phyloP scores from a whole-genome alignment of 2,797 vertebrate species.

The Holocentrus rufus region DNA sequence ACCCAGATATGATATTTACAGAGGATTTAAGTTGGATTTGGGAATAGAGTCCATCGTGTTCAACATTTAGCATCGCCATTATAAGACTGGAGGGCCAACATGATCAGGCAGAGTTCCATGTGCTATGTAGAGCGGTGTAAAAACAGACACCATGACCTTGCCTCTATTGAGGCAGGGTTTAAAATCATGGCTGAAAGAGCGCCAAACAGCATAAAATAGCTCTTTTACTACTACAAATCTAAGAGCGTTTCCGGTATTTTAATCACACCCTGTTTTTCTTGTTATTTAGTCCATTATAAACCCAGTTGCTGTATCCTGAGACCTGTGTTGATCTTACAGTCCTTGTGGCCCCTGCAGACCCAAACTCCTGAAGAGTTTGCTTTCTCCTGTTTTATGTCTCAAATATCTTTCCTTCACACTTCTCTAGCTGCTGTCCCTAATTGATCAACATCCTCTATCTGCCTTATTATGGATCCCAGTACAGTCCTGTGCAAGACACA shows the following conservation, averaged over 20 bases:
- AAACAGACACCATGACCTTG: neutral
- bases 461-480: no score
- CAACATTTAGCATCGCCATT: neutral
- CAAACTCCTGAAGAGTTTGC: neutral
- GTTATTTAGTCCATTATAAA: neutral
- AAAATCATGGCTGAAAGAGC: neutral
- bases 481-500: no score
- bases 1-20: neutral
- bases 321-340: neutral
- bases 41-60: neutral
- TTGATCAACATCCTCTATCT: neutral
- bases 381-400: neutral
- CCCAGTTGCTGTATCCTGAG: neutral
- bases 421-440: neutral
- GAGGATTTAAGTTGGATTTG: neutral
- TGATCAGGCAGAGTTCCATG: neutral
- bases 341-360: neutral
- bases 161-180: neutral
- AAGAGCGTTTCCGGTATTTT: neutral
- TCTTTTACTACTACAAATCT: no score
- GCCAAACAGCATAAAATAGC: no score
- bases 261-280: neutral
- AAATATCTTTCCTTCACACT: neutral
- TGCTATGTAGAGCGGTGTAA: slow-evolving; percentile 10
- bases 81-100: neutral